Base-by-base conservation (phyloP, 2,113 vertebrate genomes). In the Panthera uncia region DNA sequence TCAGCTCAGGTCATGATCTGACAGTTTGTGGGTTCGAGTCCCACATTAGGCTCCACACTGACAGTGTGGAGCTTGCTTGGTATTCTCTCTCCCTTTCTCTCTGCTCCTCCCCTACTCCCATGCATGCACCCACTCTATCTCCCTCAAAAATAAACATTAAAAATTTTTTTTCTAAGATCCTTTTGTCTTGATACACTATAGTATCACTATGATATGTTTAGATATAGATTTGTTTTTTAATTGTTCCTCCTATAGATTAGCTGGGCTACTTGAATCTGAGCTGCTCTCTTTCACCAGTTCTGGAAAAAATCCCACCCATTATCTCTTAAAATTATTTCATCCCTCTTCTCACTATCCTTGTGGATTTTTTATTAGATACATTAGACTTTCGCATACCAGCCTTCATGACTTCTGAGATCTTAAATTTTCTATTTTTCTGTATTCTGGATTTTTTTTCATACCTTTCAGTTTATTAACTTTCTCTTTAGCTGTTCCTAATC, bases 401-500 rank as follows among this genome's bases (percentile, higher is more conserved):
- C 48, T 91, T 92, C 89, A 84, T 5, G 55, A 79, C 25, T 73
- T 68, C 87, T 82, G 38, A 69, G 7, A 80, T 25, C n/a, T 93
- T 48, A 79, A 16, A 88, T 63, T 91, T 90, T 80, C 29, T 83
- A 11, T 73, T 96, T 74, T n/a, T 63, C 25, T 95, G 5, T 2
- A 83, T 15, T 80, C 33, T 36, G 31, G 23, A 38, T 79, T 10
- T 23, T 82, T n/a, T 71, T 83, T 29, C 7, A 11, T 93, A 71
- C 55, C 29, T 68, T 84, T 88, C 29, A 33, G 68, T 82, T 85
- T 52, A 69, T 5, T 78, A 61, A 80, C 71, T 63, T 83, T 89
- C 63, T 97, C 87, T 74, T 52, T 33, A 74, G 38, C 33, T 95
- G 23, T 65, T 90, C 71, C 48, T 96, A 92, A 87, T 74, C 41